phyloP scores from a whole-genome alignment of 2,797 vertebrate genomes.

The Yasuhikotakia modesta region DNA sequence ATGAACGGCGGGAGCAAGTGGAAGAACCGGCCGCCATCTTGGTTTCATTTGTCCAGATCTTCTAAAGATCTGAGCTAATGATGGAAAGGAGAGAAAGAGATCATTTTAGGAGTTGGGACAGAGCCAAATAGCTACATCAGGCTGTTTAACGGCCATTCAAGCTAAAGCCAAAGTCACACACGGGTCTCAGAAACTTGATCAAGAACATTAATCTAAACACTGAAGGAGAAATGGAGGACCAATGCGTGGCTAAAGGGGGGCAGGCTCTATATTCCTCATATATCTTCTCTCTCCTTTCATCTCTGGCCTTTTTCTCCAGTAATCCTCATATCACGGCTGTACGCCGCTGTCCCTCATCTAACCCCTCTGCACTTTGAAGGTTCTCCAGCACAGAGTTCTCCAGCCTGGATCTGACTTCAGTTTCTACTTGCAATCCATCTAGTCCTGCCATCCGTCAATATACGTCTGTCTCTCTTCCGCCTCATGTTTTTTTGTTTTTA shows the following conservation, averaged over 20 bases:
- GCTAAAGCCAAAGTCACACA: slow-evolving; percentile 34
- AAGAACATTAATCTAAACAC: slow-evolving; percentile 42
- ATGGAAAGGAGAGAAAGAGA: slow-evolving; percentile 26
- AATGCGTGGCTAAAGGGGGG: slow-evolving; percentile 1
- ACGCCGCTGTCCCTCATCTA: slow-evolving; percentile 40
- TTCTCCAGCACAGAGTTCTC: slow-evolving; percentile 43
- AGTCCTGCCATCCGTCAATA: slow-evolving; percentile 33
- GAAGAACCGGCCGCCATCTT: neutral
- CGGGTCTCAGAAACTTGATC: slow-evolving; percentile 33
- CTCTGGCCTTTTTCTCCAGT: slow-evolving; percentile 26
- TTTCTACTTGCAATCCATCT: slow-evolving; percentile 38
- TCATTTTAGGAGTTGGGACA: slow-evolving; percentile 37
- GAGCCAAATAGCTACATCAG: slow-evolving; percentile 48
- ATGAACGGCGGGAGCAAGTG: neutral
- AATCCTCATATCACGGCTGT: slow-evolving; percentile 30
- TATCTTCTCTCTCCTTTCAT: slow-evolving; percentile 37
- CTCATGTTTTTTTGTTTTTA: slow-evolving; percentile 46
- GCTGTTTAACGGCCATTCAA: slow-evolving; percentile 45
- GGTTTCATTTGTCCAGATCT: slow-evolving; percentile 23
- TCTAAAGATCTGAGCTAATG: slow-evolving; percentile 25
- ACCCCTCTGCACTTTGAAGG: slow-evolving; percentile 41
- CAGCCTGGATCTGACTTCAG: slow-evolving; percentile 28
- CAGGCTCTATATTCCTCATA: slow-evolving; percentile 28
- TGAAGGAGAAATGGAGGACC: slow-evolving; percentile 44
- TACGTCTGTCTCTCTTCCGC: slow-evolving; percentile 35